These are phyloP conservation scores for Meandrina meandrites DNA, from an alignment of 92 coral and sea anemone species.

Conservation along the genomic window DNA sequence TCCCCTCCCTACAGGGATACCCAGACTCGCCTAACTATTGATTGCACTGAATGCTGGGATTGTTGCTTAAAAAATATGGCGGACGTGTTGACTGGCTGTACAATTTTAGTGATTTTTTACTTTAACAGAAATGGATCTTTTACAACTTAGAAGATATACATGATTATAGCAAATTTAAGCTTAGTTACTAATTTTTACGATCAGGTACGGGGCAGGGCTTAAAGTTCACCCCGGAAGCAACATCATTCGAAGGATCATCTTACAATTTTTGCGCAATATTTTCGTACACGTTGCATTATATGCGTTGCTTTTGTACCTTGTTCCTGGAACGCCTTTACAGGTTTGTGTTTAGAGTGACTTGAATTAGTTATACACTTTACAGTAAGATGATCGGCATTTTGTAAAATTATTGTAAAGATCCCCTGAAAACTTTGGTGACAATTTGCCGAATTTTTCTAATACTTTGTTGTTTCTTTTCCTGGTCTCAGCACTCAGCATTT, in stretches of 20 bases:
- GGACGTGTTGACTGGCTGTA: background rate
- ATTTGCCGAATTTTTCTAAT: too few species aligned
- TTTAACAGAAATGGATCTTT: background rate
- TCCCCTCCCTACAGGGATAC: background rate
- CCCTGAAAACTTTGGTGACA: too few species aligned
- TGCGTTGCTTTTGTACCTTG: background rate
- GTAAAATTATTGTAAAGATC: too few species aligned
- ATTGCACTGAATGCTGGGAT: constrained; percentile 24
- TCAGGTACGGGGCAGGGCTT: background rate
- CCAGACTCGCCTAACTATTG: background rate
- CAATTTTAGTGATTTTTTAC: background rate
- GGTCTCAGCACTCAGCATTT: background rate
- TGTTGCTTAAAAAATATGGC: constrained; percentile 15
- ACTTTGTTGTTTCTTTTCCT: background rate
- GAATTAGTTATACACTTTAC: background rate
- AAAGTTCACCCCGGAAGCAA: constrained; percentile 5
- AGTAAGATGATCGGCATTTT: background rate
- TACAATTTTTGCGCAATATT: background rate
- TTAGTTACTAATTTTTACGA: background rate
- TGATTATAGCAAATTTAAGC: background rate
- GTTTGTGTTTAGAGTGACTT: background rate
- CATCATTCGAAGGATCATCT: background rate
- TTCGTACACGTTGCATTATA: background rate
- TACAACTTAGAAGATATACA: background rate
- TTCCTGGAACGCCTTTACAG: background rate